phyloP scores from a whole-genome alignment of 2,888 invertebrate species.

The Acleris laterana region DNA sequence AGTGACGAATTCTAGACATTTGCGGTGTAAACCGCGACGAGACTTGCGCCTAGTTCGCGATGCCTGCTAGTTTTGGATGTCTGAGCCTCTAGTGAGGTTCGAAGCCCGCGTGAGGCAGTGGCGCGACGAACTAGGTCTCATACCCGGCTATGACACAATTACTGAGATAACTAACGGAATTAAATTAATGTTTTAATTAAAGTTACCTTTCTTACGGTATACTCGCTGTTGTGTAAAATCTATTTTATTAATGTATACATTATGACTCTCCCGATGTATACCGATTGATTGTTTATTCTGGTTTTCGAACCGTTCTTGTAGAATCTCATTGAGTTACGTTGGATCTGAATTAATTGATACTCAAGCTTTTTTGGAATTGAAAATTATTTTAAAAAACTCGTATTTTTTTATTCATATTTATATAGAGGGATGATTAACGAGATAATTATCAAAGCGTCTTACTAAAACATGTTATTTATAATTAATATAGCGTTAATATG shows the following conservation, averaged over 20 bases:
- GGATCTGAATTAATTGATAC: constrained; percentile 47
- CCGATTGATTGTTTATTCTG: constrained; percentile 28
- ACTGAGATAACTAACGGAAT: constrained; percentile 64
- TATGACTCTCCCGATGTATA: constrained; percentile 38
- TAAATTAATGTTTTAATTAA: constrained; percentile 56
- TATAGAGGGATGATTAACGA: constrained; percentile 52
- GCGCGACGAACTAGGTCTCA: not conserved
- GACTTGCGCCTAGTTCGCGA: constrained; percentile 2
- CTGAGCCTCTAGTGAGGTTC: constrained; percentile 4
- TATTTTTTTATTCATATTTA: constrained; percentile 77
- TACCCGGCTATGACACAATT: constrained; percentile 58
- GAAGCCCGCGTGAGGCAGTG: not conserved
- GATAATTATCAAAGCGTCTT: constrained; percentile 47
- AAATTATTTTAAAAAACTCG: constrained; percentile 60
- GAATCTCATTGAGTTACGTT: constrained; percentile 56
- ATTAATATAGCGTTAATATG: constrained; percentile 43
- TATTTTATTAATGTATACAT: constrained; percentile 64
- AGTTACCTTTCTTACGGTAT: constrained; percentile 65
- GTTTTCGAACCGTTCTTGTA: constrained; percentile 35
- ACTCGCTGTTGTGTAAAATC: constrained; percentile 58
- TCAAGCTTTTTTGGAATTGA: constrained; percentile 72
- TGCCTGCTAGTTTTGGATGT: constrained; percentile 2
- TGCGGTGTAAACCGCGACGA: not conserved
- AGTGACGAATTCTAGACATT: constrained; percentile 3
- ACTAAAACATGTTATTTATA: constrained; percentile 49